Evolutionary conservation across 2,888 invertebrate genomes (phyloP), one percentile per base, ranked within the genome.

Genomic region (Trilocha varians): DNA sequence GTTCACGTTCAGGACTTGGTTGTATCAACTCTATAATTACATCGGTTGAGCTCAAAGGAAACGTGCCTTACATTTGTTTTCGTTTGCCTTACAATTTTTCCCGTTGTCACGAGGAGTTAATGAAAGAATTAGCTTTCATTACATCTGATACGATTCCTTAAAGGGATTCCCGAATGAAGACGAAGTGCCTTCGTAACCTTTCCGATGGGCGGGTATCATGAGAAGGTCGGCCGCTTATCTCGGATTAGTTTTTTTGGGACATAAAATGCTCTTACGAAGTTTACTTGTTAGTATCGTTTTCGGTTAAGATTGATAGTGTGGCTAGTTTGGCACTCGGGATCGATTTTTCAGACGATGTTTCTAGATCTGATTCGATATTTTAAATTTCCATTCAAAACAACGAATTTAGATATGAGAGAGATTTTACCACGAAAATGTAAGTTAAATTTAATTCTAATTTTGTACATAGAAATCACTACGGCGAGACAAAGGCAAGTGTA

Each of bases 91-190:
- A 75, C 77, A 69, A 70, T 78, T 78, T 76, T 72, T 74, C 72
- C 76, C 72, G 75, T 78, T 83, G 83, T 84, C 85, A 82, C 83
- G 70, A 66, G 64, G 66, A 75, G 75, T 72, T 85, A 85, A 85
- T 85, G 85, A 85, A 84, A 82, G 84, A 85, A 85, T 85, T 85
- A 84, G 84, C 79, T 80, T 84, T 82, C 83, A 84, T 85, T 84
- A 85, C 83, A 69, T 70, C 70, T 76, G 78, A 83, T 82, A 80
- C 78, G 82, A 77, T 78, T 75, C 76, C 82, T 82, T 82, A 82
- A 85, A 85, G 82, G 79, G 79, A 79, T 78, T 78, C 69, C 63
- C 73, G 76, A 83, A 83, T 80, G 73, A 83, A 82, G 79, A 82
- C 70, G 75, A 78, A 80, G 78, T 79, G 71, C 71, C 69, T 67